These are phyloP conservation scores for Lophochroa leadbeateri DNA, from an alignment of 2,113 vertebrate species.

Conservation along the genomic window DNA sequence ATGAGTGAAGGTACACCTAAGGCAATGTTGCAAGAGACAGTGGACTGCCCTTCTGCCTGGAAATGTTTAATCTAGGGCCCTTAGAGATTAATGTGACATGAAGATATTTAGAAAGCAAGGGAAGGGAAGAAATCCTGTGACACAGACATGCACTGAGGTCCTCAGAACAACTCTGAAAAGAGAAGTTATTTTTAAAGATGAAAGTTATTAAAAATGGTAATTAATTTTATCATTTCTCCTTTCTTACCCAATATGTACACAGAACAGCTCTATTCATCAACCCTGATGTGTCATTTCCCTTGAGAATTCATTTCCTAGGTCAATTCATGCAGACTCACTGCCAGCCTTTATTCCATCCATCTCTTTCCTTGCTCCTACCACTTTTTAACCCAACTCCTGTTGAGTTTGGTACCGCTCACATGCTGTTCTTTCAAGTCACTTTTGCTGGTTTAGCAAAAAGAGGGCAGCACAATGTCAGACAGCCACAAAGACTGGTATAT, in stretches of 20 bases:
- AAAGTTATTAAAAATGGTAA: background rate
- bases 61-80: background rate
- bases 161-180: background rate
- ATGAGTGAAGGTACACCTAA: background rate
- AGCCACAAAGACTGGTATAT: background rate
- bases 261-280: background rate
- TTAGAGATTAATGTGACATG: background rate
- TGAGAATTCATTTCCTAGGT: background rate
- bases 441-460: background rate
- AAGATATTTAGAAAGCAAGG: background rate
- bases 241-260: fast-evolving
- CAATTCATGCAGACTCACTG: background rate
- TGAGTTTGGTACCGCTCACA: background rate
- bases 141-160: background rate
- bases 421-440: background rate
- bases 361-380: background rate
- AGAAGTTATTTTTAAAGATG: background rate
- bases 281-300: background rate
- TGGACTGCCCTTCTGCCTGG: background rate
- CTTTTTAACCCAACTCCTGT: background rate
- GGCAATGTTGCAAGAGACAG: background rate
- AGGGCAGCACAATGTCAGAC: background rate
- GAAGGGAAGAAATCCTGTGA: background rate
- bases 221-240: background rate
- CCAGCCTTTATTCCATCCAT: background rate